A percentile compares a stretch with the other conserved stretches of the same genome.
phyloP scores from a whole-genome alignment of 2,888 invertebrate genomes.

The Drosophila infuscata region DNA sequence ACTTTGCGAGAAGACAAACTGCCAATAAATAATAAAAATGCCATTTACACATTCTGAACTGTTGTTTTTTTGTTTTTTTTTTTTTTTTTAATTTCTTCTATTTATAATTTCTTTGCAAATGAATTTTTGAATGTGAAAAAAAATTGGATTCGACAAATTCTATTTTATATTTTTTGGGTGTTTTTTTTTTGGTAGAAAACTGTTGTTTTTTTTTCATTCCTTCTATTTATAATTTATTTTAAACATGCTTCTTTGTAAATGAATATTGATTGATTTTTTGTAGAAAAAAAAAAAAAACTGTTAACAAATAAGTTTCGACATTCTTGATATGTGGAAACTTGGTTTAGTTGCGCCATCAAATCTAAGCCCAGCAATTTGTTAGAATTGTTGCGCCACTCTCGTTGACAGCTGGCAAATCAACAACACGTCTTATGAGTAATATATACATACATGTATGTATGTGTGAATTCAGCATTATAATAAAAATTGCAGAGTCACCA shows the following conservation, averaged over 20 bases:
- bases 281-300: neutral
- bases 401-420: neutral
- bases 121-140: neutral
- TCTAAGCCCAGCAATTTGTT: neutral
- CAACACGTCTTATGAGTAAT: neutral
- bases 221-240: neutral
- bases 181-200: neutral
- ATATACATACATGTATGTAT: neutral
- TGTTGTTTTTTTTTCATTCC: too few species aligned
- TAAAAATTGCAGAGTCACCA: neutral
- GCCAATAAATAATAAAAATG: constrained; percentile 14
- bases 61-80: neutral
- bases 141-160: neutral
- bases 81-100: neutral
- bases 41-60: neutral
- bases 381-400: neutral
- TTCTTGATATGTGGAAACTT: neutral
- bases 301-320: neutral
- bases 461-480: neutral
- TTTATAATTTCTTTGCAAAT: neutral
- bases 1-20: constrained; percentile 4
- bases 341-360: neutral
- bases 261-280: neutral
- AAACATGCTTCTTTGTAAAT: neutral
- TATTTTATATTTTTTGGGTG: neutral